These are phyloP conservation scores for Calonectris borealis DNA, from an alignment of 2,113 vertebrate species.

Conservation along the genomic window DNA sequence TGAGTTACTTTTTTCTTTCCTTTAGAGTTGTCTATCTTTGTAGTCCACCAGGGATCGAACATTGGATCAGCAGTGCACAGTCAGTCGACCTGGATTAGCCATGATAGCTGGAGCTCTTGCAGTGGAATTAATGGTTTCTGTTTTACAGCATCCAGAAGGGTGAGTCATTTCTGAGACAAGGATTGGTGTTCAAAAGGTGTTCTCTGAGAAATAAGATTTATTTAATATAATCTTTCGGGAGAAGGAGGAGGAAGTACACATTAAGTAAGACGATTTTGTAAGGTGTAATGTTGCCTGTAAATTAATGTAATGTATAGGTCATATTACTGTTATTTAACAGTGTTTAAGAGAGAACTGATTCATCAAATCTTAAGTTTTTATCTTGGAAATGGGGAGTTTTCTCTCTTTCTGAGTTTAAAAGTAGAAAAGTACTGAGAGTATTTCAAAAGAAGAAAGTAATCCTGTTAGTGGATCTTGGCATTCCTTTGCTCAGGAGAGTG, in stretches of 20 bases:
- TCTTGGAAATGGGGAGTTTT: neutral
- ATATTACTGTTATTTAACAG: neutral
- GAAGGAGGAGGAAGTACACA: neutral
- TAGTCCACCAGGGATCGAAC: conserved; percentile 96
- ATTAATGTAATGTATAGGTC: neutral
- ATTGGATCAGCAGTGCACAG: conserved; percentile 96
- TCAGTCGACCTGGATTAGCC: conserved; percentile 93
- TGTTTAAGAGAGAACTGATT: neutral
- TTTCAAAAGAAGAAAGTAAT: neutral
- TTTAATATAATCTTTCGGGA: neutral
- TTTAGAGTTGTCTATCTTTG: conserved; percentile 23
- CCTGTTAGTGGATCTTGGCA: neutral
- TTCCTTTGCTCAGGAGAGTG: neutral
- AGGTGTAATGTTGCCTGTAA: neutral
- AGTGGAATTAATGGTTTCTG: conserved; percentile 95
- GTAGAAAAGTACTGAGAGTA: neutral
- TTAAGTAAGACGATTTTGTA: neutral
- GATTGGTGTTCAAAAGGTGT: neutral
- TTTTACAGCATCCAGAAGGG: conserved; percentile 96
- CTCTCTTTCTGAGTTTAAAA: neutral
- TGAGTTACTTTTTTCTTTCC: neutral
- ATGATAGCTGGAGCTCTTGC: conserved; percentile 95
- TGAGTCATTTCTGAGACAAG: conserved; percentile 65
- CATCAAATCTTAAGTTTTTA: neutral
- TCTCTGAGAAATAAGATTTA: neutral